phyloP scores from a whole-genome alignment of 1,140 invertebrate genomes.

The Drosophila lacteicornis region DNA sequence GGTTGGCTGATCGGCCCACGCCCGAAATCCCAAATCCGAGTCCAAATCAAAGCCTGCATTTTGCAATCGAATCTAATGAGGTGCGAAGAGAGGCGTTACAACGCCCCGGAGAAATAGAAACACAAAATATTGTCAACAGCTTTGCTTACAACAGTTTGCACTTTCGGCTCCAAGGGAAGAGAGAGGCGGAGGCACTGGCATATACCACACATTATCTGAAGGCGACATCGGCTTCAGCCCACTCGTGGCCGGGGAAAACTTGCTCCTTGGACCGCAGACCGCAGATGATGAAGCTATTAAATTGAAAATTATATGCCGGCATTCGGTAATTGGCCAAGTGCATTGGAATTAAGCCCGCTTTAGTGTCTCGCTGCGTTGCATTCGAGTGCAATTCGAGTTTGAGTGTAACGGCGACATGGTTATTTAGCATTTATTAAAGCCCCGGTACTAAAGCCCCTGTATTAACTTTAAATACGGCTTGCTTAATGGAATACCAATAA shows the following conservation, averaged over 20 bases:
- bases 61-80: slow-evolving; percentile 68
- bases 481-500: slow-evolving; percentile 11
- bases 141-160: slow-evolving; percentile 77
- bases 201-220: slow-evolving; percentile 24
- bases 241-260: slow-evolving; percentile 35
- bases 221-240: slow-evolving; percentile 29
- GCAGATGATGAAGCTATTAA: slow-evolving; percentile 76
- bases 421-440: slow-evolving; percentile 30
- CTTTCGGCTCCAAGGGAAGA: slow-evolving; percentile 37
- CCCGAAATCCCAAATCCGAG: slow-evolving; percentile 12
- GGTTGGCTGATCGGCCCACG: slow-evolving; percentile 42
- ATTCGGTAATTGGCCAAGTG: slow-evolving; percentile 74
- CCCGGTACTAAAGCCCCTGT: neutral
- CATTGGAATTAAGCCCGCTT: slow-evolving; percentile 66
- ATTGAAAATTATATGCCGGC: slow-evolving; percentile 74
- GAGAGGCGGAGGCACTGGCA: neutral
- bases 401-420: slow-evolving; percentile 30
- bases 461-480: slow-evolving; percentile 11
- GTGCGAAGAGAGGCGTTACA: slow-evolving; percentile 58
- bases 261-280: slow-evolving; percentile 33
- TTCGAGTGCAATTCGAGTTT: slow-evolving; percentile 13
- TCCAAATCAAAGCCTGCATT: slow-evolving; percentile 14
- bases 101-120: slow-evolving; percentile 34
- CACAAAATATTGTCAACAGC: slow-evolving; percentile 72
- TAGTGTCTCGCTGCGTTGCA: slow-evolving; percentile 22